These are phyloP conservation scores for Ectropis crepuscularia DNA, from an alignment of 2,888 invertebrate species.

Conservation along the genomic window DNA sequence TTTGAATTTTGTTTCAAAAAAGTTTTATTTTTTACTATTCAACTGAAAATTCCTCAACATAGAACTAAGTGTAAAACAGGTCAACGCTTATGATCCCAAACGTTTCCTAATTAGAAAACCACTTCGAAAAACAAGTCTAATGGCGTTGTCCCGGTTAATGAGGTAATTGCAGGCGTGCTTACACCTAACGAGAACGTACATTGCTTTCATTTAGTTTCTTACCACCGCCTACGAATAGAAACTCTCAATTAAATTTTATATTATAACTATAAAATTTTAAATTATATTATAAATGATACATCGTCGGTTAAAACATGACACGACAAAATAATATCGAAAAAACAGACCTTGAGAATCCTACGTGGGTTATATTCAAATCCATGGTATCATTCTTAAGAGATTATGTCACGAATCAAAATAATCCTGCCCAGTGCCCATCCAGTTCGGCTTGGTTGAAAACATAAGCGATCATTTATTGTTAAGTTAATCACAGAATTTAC, in stretches of 20 bases:
- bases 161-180: constrained; percentile 18
- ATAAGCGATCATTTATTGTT: too few species aligned
- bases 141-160: constrained; percentile 17
- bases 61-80: neutral
- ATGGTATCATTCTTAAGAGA: constrained; percentile 25
- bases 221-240: neutral
- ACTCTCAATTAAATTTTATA: neutral
- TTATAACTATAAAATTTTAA: neutral
- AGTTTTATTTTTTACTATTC: neutral
- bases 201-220: constrained; percentile 1
- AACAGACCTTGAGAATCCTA: constrained; percentile 23
- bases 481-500: too few species aligned
- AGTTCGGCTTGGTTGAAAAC: neutral
- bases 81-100: constrained; percentile 7
- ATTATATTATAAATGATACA: neutral
- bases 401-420: constrained; percentile 19
- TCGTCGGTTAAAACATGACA: constrained; percentile 2
- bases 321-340: neutral
- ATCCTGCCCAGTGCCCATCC: constrained; percentile 2
- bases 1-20: too few species aligned
- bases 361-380: constrained; percentile 24
- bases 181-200: constrained; percentile 16
- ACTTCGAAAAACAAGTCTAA: constrained; percentile 23
- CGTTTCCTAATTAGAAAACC: constrained; percentile 23
- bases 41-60: neutral